These are phyloP conservation scores for Meganola albula DNA, from an alignment of 2,888 invertebrate species.

Conservation along the genomic window DNA sequence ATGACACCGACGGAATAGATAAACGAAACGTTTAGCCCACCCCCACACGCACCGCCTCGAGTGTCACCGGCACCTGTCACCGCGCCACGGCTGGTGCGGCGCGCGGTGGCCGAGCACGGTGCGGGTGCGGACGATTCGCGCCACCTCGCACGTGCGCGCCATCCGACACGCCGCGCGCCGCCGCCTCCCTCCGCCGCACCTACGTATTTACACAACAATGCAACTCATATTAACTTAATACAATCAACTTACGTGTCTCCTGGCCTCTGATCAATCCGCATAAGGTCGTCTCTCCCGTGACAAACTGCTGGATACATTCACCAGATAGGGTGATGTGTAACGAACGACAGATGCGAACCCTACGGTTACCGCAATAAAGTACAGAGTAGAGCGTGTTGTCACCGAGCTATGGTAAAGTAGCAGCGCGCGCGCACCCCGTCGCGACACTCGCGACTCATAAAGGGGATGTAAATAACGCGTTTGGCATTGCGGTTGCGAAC, in stretches of 20 bases:
- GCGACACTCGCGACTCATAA: constrained; percentile 6
- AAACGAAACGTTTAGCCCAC: background rate
- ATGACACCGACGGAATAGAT: no score
- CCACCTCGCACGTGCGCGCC: constrained; percentile 42
- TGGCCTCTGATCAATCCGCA: constrained; percentile 10
- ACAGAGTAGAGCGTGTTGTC: no score
- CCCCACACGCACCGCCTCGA: constrained; percentile 10
- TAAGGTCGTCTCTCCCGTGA: constrained; percentile 3
- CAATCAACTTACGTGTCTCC: constrained; percentile 7
- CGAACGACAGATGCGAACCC: constrained; percentile 3
- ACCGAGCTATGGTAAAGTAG: constrained; percentile 1
- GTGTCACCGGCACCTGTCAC: constrained; percentile 10
- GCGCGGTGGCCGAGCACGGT: constrained; percentile 7
- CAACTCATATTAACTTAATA: constrained; percentile 41
- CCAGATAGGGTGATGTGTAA: no score
- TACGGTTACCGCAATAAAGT: constrained; percentile 3
- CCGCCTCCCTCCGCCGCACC: constrained; percentile 29
- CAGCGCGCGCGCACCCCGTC: constrained; percentile 6
- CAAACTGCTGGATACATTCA: background rate
- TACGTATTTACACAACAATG: constrained; percentile 44
- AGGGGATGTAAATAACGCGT: constrained; percentile 32
- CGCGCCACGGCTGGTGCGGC: background rate
- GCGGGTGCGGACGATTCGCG: constrained; percentile 30
- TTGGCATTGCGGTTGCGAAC: constrained; percentile 44
- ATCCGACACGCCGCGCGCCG: constrained; percentile 28